Percentiles rank a stretch among this genome's conserved stretches.
These are phyloP conservation scores for Muraenolepis orangiensis DNA, from an alignment of 2,797 vertebrate genomes.

Conservation along the genomic window DNA sequence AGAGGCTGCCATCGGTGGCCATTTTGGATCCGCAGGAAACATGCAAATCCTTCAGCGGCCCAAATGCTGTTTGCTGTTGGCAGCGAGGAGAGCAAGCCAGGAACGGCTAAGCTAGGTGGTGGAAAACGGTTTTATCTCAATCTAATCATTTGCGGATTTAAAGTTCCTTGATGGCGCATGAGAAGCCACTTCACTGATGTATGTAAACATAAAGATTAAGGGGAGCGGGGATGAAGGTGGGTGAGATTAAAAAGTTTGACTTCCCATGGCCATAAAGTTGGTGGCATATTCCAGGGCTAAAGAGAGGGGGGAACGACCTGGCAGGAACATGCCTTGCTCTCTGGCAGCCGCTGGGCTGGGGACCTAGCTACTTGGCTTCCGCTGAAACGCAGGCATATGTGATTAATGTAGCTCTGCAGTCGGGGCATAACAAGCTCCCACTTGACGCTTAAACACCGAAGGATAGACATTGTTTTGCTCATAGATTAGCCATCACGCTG, in stretches of 20 bases:
- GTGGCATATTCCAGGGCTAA: conserved; percentile 22
- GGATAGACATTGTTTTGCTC: conserved; percentile 55
- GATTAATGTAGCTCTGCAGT: conserved; percentile 59
- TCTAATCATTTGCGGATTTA: conserved; percentile 12
- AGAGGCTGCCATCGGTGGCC: background rate
- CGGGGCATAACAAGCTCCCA: conserved; percentile 50
- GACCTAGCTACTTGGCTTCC: conserved; percentile 52
- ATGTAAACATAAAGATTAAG: conserved; percentile 3
- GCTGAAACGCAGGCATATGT: conserved; percentile 59
- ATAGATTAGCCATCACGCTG: conserved; percentile 55
- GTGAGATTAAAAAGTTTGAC: conserved; percentile 38
- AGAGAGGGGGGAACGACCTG: conserved; percentile 20
- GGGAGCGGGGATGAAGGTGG: background rate
- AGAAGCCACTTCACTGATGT: conserved; percentile 13
- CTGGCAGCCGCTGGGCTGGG: conserved; percentile 47
- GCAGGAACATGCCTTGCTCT: conserved; percentile 33
- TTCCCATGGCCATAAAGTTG: conserved; percentile 19
- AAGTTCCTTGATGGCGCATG: conserved; percentile 22
- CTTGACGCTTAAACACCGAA: conserved; percentile 55
- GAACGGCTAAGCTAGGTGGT: background rate
- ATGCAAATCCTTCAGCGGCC: too few species aligned
- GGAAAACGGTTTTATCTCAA: background rate
- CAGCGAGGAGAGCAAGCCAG: background rate
- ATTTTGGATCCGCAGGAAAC: background rate
- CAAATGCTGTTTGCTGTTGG: background rate